These are phyloP conservation scores for Pecten maximus DNA, from an alignment of 2,888 invertebrate genomes.

Conservation along the genomic window DNA sequence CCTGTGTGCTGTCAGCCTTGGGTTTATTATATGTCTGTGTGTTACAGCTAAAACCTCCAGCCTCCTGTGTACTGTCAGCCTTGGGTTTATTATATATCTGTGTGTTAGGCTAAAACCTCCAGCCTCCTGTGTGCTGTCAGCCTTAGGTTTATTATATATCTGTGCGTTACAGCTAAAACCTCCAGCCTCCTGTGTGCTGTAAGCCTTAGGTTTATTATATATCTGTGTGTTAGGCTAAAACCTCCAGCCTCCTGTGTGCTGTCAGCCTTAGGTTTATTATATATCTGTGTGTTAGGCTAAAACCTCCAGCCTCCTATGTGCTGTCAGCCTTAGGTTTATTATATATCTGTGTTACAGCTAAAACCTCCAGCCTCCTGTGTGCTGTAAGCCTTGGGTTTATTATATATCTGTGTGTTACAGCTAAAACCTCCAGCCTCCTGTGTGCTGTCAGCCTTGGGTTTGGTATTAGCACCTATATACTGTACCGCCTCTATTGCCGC, in stretches of 20 bases:
- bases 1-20: constrained; percentile 82
- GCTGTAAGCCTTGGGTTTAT: constrained; percentile 81
- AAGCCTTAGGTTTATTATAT: not conserved
- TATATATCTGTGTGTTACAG: constrained; percentile 79
- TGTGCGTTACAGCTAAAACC: constrained; percentile 41
- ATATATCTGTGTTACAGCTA: constrained; percentile 79
- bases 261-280: not conserved
- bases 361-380: constrained; percentile 82
- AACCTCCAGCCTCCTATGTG: constrained; percentile 82
- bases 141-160: no score
- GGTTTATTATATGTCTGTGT: constrained; percentile 63
- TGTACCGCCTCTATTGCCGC: constrained; percentile 81
- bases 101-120: constrained; percentile 82
- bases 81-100: not conserved
- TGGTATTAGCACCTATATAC: constrained; percentile 81
- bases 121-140: no score
- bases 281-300: constrained; percentile 76
- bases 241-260: constrained; percentile 66
- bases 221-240: constrained; percentile 78
- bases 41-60: not conserved
- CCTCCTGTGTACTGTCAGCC: not conserved
- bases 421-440: constrained; percentile 82
- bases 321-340: constrained; percentile 81
- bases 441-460: constrained; percentile 82
- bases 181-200: not conserved